These are phyloP conservation scores for Scotopteryx bipunctaria DNA, from an alignment of 2,888 invertebrate genomes.

Conservation along the genomic window DNA sequence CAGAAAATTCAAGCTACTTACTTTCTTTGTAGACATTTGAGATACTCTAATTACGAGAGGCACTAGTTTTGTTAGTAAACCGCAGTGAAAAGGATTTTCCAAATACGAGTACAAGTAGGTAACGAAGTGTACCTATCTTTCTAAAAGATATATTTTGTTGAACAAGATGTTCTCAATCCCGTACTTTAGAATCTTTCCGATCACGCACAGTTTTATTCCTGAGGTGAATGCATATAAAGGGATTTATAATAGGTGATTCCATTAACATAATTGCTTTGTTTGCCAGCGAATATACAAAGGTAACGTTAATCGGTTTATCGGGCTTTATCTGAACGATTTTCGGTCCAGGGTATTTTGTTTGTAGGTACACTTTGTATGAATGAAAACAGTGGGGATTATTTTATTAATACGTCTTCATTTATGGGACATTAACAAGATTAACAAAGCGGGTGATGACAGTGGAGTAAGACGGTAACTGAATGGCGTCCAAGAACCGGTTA, in stretches of 20 bases:
- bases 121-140: conserved; percentile 6
- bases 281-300: conserved; percentile 38
- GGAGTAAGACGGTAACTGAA: too few relatives aligned
- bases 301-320: conserved; percentile 39
- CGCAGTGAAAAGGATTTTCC: conserved; percentile 8
- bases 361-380: conserved; percentile 28
- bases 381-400: conserved; percentile 30
- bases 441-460: background rate
- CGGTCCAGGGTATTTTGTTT: conserved; percentile 27
- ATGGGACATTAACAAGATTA: background rate
- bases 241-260: conserved; percentile 32
- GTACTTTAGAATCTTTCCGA: conserved; percentile 20
- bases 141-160: background rate
- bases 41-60: conserved; percentile 25
- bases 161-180: conserved; percentile 1
- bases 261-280: conserved; percentile 47
- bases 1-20: conserved; percentile 41
- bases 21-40: conserved; percentile 33
- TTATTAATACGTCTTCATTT: conserved; percentile 24
- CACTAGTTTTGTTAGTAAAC: conserved; percentile 16
- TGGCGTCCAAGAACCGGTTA: too few relatives aligned
- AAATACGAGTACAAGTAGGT: background rate
- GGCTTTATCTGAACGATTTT: conserved; percentile 28
- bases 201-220: conserved; percentile 20
- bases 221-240: conserved; percentile 25